These are phyloP conservation scores for Xestoiulus laeticollis DNA, from an alignment of 2,888 invertebrate genomes.

Conservation along the genomic window DNA sequence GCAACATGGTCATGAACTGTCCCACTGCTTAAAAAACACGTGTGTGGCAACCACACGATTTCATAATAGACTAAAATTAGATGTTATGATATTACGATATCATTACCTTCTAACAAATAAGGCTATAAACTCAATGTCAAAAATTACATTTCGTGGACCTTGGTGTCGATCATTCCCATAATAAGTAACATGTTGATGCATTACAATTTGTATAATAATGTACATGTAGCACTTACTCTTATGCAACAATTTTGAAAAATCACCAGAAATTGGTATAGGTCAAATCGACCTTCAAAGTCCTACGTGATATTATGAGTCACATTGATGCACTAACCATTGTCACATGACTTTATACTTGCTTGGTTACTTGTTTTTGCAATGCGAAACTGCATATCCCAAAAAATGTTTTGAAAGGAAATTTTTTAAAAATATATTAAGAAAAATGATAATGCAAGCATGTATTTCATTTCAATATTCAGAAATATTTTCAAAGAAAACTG, in stretches of 20 bases:
- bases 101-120: background rate
- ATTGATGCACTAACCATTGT: background rate
- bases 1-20: background rate
- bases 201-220: background rate
- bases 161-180: background rate
- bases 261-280: background rate
- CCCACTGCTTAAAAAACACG: background rate
- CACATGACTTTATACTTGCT: no score
- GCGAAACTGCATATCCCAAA: background rate
- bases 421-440: background rate
- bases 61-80: slow-evolving; percentile 29
- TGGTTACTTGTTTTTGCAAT: background rate
- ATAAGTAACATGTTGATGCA: background rate
- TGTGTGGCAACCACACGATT: background rate
- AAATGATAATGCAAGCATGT: background rate
- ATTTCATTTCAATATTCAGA: background rate
- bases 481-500: background rate
- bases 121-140: slow-evolving; percentile 15
- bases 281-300: background rate
- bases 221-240: background rate
- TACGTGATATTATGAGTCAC: background rate
- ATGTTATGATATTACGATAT: slow-evolving; percentile 2
- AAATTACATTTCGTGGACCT: background rate
- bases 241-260: background rate
- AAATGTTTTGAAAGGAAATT: background rate